Conservation (phyloP, 2,113 vertebrate genomes). For the Kobus ellipsiprymnus region DNA sequence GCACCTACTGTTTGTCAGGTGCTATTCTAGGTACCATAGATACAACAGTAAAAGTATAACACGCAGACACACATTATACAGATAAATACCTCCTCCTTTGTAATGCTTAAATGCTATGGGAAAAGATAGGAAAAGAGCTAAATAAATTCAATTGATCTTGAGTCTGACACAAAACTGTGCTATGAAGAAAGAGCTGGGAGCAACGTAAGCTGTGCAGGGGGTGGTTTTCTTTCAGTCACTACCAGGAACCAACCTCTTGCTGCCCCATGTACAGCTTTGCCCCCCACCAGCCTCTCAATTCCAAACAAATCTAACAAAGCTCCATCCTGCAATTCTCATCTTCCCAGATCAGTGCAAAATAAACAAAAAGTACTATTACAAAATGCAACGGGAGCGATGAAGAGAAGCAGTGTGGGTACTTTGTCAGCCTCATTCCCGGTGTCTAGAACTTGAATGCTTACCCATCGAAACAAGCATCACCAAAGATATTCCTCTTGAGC, state of each 20-base stretch:
- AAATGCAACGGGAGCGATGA: not conserved
- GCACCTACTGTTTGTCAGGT: not conserved
- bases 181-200: not conserved
- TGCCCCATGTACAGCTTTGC: not conserved
- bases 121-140: not conserved
- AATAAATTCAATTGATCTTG: not conserved
- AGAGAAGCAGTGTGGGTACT: rapidly evolving
- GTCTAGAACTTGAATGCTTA: not conserved
- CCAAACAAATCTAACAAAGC: not conserved
- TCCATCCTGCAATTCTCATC: not conserved
- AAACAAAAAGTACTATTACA: not conserved
- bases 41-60: not conserved
- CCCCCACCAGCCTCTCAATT: not conserved
- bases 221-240: not conserved
- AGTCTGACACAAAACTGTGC: not conserved
- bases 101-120: not conserved
- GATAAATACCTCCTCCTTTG: not conserved
- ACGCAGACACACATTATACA: not conserved
- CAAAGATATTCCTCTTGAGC: not conserved
- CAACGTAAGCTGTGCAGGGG: rapidly evolving
- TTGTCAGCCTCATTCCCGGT: rapidly evolving
- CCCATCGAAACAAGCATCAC: not conserved
- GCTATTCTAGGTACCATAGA: not conserved
- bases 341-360: not conserved
- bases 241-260: not conserved